phyloP scores from a whole-genome alignment of 1,140 invertebrate species.

The Uloborus diversus region DNA sequence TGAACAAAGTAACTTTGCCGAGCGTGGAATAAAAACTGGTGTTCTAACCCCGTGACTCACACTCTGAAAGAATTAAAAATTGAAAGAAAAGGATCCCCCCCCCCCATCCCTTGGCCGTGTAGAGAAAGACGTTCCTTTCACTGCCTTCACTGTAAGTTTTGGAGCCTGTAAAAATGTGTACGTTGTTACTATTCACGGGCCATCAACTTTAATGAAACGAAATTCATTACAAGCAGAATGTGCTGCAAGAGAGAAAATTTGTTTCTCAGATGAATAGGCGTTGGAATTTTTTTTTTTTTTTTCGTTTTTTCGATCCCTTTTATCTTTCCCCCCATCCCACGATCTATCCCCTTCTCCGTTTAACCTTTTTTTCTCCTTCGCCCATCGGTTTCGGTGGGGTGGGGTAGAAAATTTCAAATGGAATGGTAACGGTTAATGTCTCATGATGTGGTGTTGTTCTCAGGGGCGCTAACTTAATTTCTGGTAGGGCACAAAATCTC shows the following conservation, averaged over 20 bases:
- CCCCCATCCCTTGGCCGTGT: neutral
- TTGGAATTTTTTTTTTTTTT: neutral
- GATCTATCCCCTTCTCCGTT: no score
- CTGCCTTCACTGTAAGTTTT: slow-evolving; percentile 5
- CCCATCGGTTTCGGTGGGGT: slow-evolving; percentile 7
- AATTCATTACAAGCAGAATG: slow-evolving; percentile 53
- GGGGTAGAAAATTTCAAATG: neutral
- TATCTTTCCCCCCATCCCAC: no score
- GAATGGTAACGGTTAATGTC: neutral
- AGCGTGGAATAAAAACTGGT: no score
- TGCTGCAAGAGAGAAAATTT: slow-evolving; percentile 35
- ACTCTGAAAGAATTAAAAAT: slow-evolving; percentile 34
- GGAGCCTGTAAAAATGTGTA: slow-evolving; percentile 26
- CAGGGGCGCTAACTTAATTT: no score
- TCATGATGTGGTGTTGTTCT: neutral
- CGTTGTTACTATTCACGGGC: slow-evolving; percentile 46
- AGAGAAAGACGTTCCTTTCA: slow-evolving; percentile 24
- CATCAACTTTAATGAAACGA: slow-evolving; percentile 56
- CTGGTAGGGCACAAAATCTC: no score
- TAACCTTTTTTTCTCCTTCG: neutral
- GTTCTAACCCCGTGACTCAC: slow-evolving; percentile 14
- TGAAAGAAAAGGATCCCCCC: slow-evolving; percentile 12
- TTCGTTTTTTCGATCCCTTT: neutral
- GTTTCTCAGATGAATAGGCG: slow-evolving; percentile 43
- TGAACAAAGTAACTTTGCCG: no score